Evolutionary conservation across 92 coral and sea anemone species (phyloP).

Genomic region (Nematostella vectensis): DNA sequence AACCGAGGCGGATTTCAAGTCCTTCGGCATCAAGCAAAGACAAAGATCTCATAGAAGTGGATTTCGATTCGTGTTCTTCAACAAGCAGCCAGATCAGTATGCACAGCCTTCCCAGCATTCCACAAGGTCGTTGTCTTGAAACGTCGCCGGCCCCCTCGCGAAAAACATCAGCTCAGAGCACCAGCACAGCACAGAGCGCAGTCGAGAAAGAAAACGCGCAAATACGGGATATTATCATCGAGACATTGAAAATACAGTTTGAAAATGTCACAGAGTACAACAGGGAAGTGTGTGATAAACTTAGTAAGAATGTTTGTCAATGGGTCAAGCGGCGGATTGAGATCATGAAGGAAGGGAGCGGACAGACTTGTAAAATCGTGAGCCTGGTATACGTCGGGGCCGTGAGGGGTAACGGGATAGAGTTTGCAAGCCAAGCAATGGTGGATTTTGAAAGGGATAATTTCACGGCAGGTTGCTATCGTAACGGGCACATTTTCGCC

Average conservation of each 20-base stretch:
- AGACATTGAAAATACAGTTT: constrained; percentile 65
- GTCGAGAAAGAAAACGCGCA: constrained; percentile 48
- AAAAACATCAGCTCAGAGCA: constrained; percentile 26
- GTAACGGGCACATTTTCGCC: constrained; percentile 74
- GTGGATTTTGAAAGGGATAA: constrained; percentile 57
- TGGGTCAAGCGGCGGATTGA: constrained; percentile 75
- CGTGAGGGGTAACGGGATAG: constrained; percentile 65
- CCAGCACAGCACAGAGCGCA: not conserved
- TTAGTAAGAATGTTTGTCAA: constrained; percentile 73
- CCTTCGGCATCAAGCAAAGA: constrained; percentile 21
- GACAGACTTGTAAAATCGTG: constrained; percentile 61
- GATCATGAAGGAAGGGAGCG: constrained; percentile 52
- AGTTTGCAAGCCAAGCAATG: constrained; percentile 56
- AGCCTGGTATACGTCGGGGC: constrained; percentile 81
- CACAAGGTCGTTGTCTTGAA: constrained; percentile 37
- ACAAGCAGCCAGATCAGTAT: constrained; percentile 28
- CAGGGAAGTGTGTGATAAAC: constrained; percentile 73
- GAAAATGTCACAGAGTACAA: constrained; percentile 66
- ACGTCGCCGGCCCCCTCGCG: constrained; percentile 45
- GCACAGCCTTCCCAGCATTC: constrained; percentile 22
- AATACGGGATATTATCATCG: constrained; percentile 58
- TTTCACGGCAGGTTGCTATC: constrained; percentile 69
- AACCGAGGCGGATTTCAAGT: constrained; percentile 35
- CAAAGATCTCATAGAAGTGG: constrained; percentile 12
- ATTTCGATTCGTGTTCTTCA: constrained; percentile 41